Evolutionary conservation across 2,888 invertebrate genomes (phyloP).

Genomic region (Xestia ashworthii): DNA sequence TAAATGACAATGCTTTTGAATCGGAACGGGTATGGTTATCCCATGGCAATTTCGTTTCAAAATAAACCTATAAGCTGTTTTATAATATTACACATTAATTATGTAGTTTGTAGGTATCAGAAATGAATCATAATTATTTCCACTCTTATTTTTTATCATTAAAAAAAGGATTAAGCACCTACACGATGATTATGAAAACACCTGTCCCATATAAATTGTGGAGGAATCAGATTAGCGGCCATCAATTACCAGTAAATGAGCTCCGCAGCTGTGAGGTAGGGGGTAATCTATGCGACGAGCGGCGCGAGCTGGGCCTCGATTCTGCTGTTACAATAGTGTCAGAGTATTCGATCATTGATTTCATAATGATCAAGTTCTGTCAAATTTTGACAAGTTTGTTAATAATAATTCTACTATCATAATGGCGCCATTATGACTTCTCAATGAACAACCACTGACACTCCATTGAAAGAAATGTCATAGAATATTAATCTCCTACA

Average conservation of each 20-base stretch:
- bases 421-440: no score
- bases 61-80: background rate
- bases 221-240: slow-evolving; percentile 60
- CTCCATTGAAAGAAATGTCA: no score
- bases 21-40: background rate
- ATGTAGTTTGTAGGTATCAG: background rate
- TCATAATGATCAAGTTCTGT: no score
- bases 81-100: background rate
- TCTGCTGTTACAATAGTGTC: no score
- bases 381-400: no score
- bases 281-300: slow-evolving; percentile 37
- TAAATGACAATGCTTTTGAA: background rate
- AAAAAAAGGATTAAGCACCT: background rate
- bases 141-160: background rate
- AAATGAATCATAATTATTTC: background rate
- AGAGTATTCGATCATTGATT: no score
- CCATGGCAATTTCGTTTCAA: background rate
- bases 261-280: slow-evolving; percentile 49
- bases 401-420: no score
- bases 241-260: slow-evolving; percentile 65
- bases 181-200: slow-evolving; percentile 38
- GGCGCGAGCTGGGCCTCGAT: slow-evolving; percentile 20
- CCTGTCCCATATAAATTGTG: slow-evolving; percentile 54
- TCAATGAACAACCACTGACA: no score
- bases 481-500: no score